These are phyloP conservation scores for Pelusios castaneus DNA, from an alignment of 2,113 vertebrate species.

Conservation along the genomic window DNA sequence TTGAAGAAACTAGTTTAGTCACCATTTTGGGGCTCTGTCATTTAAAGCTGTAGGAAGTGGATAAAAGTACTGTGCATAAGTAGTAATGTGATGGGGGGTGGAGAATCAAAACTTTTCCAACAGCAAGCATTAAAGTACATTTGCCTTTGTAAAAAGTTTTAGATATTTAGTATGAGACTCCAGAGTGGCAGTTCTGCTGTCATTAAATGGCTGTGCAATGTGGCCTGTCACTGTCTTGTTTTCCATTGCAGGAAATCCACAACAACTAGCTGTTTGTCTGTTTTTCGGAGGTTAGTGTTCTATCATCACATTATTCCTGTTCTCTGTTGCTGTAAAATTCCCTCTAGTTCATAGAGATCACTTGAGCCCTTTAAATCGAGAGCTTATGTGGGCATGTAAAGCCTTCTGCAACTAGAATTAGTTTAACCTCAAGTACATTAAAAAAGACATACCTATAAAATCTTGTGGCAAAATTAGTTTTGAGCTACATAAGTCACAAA, in stretches of 20 bases:
- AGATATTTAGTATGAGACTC: background rate
- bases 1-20: background rate
- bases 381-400: background rate
- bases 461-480: constrained; percentile 12
- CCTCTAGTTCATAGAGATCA: background rate
- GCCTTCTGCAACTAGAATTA: background rate
- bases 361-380: background rate
- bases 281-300: background rate
- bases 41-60: background rate
- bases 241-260: background rate
- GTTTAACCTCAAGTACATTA: background rate
- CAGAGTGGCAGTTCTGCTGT: background rate
- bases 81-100: fast-evolving
- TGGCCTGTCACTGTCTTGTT: background rate
- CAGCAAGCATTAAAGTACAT: background rate
- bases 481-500: background rate
- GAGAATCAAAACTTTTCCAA: background rate
- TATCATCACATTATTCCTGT: background rate
- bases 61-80: fast-evolving
- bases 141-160: background rate
- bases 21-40: background rate
- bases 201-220: background rate
- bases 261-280: background rate
- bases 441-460: background rate
- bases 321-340: background rate